Evolutionary conservation across 2,113 vertebrate species (phyloP).

Genomic region (Lagopus leucura): DNA sequence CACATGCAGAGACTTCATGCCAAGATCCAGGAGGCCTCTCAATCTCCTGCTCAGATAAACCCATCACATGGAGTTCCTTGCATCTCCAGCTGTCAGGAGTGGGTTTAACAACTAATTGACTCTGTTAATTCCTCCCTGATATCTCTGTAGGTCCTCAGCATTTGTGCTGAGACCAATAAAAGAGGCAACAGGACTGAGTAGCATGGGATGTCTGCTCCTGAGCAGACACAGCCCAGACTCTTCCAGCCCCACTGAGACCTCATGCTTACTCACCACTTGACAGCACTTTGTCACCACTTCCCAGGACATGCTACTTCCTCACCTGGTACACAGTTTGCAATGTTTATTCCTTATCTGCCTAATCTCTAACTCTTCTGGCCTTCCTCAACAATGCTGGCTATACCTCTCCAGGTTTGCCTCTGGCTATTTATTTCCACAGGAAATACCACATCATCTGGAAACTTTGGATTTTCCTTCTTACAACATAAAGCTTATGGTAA

Average conservation of each 20-base stretch:
- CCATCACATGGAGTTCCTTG: not conserved
- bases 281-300: not conserved
- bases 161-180: not conserved
- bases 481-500: not conserved
- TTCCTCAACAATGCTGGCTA: not conserved
- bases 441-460: constrained; percentile 7
- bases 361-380: not conserved
- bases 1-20: not conserved
- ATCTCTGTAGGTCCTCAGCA: not conserved
- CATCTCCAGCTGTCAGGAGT: not conserved
- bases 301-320: not conserved
- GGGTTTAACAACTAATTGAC: not conserved
- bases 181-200: not conserved
- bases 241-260: not conserved
- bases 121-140: not conserved
- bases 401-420: not conserved
- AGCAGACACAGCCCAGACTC: not conserved
- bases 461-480: not conserved
- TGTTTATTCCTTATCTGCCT: not conserved
- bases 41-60: not conserved
- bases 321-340: not conserved
- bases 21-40: not conserved
- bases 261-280: fast-evolving
- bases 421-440: not conserved
- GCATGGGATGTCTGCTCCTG: not conserved